Evolutionary conservation across 2,113 vertebrate genomes (phyloP).

Genomic region (Neolamprologus sp.): DNA sequence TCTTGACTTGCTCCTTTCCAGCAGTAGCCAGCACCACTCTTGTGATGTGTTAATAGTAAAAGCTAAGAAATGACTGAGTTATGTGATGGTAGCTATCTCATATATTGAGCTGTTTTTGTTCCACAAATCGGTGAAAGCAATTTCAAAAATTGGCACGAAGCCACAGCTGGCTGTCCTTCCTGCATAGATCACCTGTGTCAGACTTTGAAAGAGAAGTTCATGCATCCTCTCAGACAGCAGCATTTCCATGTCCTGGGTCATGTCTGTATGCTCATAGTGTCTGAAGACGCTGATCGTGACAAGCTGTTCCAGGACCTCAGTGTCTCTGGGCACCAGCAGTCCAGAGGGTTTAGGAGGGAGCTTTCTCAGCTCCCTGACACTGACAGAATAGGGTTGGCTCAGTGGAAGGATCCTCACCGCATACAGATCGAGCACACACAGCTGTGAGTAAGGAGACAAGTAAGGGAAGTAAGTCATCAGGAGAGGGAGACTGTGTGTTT

Average conservation of each 20-base stretch:
- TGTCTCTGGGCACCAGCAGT: neutral
- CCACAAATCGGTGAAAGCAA: neutral
- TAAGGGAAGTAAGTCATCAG: neutral
- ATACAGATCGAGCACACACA: constrained; percentile 3
- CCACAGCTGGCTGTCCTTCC: neutral
- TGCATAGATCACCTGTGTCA: neutral
- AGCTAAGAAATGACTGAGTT: neutral
- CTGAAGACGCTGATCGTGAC: neutral
- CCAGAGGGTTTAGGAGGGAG: neutral
- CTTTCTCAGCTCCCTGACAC: constrained; percentile 9
- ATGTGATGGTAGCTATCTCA: neutral
- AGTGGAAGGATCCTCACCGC: neutral
- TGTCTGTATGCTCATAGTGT: neutral
- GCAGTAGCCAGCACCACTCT: neutral
- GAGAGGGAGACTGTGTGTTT: neutral
- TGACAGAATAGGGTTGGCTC: constrained; percentile 42
- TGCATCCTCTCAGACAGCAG: neutral
- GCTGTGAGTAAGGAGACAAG: neutral
- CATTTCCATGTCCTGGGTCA: neutral
- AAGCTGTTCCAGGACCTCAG: neutral
- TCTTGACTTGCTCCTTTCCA: neutral
- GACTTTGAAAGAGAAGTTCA: neutral
- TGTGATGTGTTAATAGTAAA: neutral
- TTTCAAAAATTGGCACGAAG: neutral
- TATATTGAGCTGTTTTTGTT: neutral